Percentiles rank a stretch among this genome's conserved stretches.
Conservation (phyloP, 2,113 vertebrate genomes). For the Phasianus colchicus region DNA sequence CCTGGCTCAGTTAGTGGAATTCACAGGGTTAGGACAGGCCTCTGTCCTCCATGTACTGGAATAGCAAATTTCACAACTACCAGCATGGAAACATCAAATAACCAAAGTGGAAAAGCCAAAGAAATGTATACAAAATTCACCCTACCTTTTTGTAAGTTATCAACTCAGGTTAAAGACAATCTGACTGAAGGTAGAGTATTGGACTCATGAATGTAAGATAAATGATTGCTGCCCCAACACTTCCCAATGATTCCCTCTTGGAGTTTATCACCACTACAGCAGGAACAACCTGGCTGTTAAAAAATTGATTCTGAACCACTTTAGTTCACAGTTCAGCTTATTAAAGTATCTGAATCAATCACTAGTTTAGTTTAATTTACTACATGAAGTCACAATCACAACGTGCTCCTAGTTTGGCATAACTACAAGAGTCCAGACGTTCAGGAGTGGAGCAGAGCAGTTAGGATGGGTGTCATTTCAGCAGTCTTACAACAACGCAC, state of each 20-base stretch:
- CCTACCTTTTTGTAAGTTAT: not conserved
- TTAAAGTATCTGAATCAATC: not conserved
- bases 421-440: fast-evolving
- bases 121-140: not conserved
- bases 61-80: not conserved
- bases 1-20: not conserved
- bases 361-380: not conserved
- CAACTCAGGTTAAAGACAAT: not conserved
- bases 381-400: not conserved
- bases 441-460: not conserved
- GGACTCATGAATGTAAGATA: not conserved
- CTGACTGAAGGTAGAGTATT: not conserved
- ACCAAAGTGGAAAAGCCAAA: not conserved
- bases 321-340: not conserved
- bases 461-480: not conserved
- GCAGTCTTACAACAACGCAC: not conserved
- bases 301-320: not conserved
- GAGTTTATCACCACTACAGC: not conserved
- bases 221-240: not conserved
- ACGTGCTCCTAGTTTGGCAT: not conserved
- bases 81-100: not conserved
- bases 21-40: not conserved
- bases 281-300: not conserved
- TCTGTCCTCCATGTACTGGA: not conserved
- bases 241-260: not conserved